Percentiles rank a stretch among this genome's conserved stretches.
Evolutionary conservation across 2,113 vertebrate species (phyloP).

Genomic region (Lates calcarifer): DNA sequence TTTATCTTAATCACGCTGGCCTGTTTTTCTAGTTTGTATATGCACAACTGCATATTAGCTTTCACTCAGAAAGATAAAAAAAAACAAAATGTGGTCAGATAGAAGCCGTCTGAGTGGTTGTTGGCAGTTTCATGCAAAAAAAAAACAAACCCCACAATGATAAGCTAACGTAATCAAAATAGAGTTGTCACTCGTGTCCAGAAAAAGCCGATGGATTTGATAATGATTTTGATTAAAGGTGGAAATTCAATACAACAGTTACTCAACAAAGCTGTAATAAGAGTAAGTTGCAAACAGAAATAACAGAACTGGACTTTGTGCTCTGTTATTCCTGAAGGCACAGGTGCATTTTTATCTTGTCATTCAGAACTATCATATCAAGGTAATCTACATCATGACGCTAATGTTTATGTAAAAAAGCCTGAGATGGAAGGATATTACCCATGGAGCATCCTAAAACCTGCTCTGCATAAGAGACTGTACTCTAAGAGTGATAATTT

Average conservation of each 20-base stretch:
- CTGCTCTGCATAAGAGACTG: no score
- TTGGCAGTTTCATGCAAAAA: not conserved
- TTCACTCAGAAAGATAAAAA: slow-evolving; percentile 1
- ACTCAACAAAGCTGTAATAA: not conserved
- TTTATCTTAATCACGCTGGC: not conserved
- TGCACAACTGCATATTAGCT: not conserved
- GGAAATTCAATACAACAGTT: not conserved
- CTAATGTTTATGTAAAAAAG: no score
- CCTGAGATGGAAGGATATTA: no score
- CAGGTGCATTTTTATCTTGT: not conserved
- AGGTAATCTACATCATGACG: not conserved
- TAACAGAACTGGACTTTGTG: no score
- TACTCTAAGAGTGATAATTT: no score
- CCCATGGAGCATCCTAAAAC: no score
- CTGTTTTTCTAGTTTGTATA: not conserved
- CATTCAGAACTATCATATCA: not conserved
- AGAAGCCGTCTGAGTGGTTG: not conserved
- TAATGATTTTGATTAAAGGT: not conserved
- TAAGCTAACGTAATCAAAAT: not conserved
- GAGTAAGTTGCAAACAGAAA: not conserved
- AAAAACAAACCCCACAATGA: slow-evolving; percentile 14
- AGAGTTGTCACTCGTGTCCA: not conserved
- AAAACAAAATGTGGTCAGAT: slow-evolving; percentile 23
- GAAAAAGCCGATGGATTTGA: not conserved
- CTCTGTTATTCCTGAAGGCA: not conserved